Conservation (phyloP, 1,140 invertebrate genomes). For the Monomorium pharaonis region DNA sequence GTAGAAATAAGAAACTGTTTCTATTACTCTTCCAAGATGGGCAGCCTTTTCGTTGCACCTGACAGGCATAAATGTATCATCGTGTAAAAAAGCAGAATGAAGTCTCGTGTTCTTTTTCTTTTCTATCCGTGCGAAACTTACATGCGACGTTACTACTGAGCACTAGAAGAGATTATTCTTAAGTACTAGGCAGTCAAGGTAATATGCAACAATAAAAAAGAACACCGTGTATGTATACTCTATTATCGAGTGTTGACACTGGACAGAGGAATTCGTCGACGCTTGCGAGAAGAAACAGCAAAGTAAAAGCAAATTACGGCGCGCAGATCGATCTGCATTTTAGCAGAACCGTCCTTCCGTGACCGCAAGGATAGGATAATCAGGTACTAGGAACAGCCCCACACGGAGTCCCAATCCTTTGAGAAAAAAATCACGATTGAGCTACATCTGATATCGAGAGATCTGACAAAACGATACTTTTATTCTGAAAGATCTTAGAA, state of each 20-base stretch:
- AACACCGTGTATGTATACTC: conserved; percentile 61
- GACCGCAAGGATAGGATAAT: conserved; percentile 80
- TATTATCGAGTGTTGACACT: conserved; percentile 72
- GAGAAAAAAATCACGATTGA: conserved; percentile 45
- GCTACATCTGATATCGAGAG: conserved; percentile 28
- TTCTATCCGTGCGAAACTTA: conserved; percentile 54
- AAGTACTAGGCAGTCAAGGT: conserved; percentile 74
- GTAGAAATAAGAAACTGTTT: conserved; percentile 37
- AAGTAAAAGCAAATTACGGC: conserved; percentile 42
- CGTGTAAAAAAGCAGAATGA: conserved; percentile 35
- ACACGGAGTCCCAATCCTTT: conserved; percentile 75
- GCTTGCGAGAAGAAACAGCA: conserved; percentile 66
- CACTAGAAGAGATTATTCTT: conserved; percentile 54
- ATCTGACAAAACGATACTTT: not conserved
- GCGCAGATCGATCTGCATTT: conserved; percentile 4
- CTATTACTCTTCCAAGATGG: conserved; percentile 17
- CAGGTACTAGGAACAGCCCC: conserved; percentile 83
- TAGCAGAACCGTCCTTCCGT: conserved; percentile 59
- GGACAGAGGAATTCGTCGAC: conserved; percentile 65
- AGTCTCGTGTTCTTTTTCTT: conserved; percentile 9
- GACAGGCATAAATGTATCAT: conserved; percentile 18
- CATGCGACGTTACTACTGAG: conserved; percentile 43
- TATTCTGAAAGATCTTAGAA: not conserved
- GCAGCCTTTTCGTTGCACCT: conserved; percentile 64
- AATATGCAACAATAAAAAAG: conserved; percentile 74